Percentiles rank a stretch among this genome's conserved stretches.
Evolutionary conservation across 2,888 invertebrate species (phyloP).

Genomic region (Oscheius sp.): DNA sequence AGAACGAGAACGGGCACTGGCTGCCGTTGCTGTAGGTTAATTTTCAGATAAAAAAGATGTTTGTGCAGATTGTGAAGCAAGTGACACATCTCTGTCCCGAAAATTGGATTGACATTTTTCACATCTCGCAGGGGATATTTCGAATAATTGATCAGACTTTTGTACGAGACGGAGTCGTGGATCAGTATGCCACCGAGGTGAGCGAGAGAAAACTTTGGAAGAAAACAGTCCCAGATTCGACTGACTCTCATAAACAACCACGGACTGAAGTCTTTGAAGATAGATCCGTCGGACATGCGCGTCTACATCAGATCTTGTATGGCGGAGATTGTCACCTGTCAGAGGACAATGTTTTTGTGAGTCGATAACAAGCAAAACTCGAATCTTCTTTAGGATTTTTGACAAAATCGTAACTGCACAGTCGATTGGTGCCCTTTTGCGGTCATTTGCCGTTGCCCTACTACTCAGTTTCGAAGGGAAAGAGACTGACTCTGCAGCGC

Average conservation of each 20-base stretch:
- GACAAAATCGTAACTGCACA: slow-evolving; percentile 41
- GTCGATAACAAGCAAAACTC: not conserved
- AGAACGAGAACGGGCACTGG: not conserved
- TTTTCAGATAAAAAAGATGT: not conserved
- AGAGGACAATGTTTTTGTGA: slow-evolving; percentile 30
- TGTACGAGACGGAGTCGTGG: not conserved
- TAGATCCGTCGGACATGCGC: not conserved
- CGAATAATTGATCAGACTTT: slow-evolving; percentile 16
- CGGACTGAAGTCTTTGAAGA: not conserved
- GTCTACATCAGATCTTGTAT: slow-evolving; percentile 1
- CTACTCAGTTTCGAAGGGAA: not conserved
- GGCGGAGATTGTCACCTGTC: slow-evolving; percentile 13
- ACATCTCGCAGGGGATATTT: slow-evolving; percentile 24
- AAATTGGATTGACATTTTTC: slow-evolving; percentile 29
- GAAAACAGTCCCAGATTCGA: not conserved
- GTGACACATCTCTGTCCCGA: slow-evolving; percentile 6
- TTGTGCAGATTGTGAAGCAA: slow-evolving; percentile 27
- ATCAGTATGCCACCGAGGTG: slow-evolving; percentile 9
- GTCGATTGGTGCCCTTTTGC: slow-evolving; percentile 14
- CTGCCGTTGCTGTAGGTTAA: slow-evolving; percentile 10
- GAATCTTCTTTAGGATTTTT: slow-evolving; percentile 35
- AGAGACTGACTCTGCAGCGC: not conserved
- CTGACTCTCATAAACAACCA: slow-evolving; percentile 1
- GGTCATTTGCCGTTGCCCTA: slow-evolving; percentile 5
- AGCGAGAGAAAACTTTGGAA: not conserved